phyloP scores from a whole-genome alignment of 2,797 vertebrate genomes.

The Halcyon badia region DNA sequence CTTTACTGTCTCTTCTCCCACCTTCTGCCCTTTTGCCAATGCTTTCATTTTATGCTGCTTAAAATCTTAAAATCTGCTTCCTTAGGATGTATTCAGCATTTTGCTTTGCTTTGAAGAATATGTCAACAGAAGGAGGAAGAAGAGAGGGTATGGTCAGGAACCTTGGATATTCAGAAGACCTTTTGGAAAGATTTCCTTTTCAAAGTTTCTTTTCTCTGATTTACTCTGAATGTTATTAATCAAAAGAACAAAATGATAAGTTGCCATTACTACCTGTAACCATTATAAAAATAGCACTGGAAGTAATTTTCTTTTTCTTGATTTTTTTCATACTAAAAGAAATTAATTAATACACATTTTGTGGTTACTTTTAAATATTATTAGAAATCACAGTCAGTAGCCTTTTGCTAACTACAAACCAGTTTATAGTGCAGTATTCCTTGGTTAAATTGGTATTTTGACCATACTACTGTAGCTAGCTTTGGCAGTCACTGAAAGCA shows the following conservation, averaged over 20 bases:
- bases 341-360: not conserved
- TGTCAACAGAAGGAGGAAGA: not conserved
- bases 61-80: not conserved
- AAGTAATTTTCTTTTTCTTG: not conserved
- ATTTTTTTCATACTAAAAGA: not conserved
- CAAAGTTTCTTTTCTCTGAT: not conserved
- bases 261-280: not conserved
- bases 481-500: not conserved
- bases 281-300: not conserved
- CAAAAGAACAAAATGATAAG: not conserved
- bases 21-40: not conserved
- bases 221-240: not conserved
- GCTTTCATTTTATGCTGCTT: not conserved
- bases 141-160: not conserved
- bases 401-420: not conserved
- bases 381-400: not conserved
- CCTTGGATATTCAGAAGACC: not conserved
- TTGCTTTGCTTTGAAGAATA: conserved; percentile 25
- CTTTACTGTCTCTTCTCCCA: not conserved
- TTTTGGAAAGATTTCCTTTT: not conserved
- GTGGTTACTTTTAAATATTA: not conserved
- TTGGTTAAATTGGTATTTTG: not conserved
- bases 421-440: not conserved
- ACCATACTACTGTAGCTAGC: not conserved
- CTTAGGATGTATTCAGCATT: not conserved